phyloP scores from a whole-genome alignment of 2,113 vertebrate genomes.

The Willisornis vidua region DNA sequence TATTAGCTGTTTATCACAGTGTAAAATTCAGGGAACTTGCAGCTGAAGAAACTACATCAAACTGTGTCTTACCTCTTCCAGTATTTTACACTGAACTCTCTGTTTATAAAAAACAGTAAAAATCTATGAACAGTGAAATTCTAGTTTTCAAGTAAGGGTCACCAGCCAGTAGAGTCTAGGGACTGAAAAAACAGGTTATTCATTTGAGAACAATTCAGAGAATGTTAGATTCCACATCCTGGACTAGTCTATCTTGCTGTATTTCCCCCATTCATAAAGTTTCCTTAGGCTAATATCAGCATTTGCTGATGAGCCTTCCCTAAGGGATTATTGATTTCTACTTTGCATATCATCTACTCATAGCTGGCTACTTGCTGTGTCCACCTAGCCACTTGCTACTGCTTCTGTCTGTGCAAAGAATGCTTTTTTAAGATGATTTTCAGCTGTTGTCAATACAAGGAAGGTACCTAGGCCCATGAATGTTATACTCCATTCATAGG shows the following conservation, averaged over 20 bases:
- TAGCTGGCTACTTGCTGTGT: not conserved
- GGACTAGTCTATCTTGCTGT: not conserved
- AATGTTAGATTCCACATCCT: not conserved
- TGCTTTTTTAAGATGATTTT: not conserved
- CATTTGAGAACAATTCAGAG: not conserved
- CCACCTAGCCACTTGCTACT: not conserved
- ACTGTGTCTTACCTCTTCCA: fast-evolving
- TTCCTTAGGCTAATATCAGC: not conserved
- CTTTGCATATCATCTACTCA: not conserved
- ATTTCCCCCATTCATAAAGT: not conserved
- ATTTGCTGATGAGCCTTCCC: not conserved
- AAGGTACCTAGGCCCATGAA: not conserved
- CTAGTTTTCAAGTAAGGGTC: not conserved
- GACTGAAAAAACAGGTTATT: not conserved
- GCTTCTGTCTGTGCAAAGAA: not conserved
- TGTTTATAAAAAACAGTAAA: not conserved
- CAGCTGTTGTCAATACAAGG: not conserved
- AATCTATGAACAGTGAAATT: not conserved
- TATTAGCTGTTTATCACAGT: not conserved
- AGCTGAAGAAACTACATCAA: not conserved
- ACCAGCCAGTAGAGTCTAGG: not conserved
- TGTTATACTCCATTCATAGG: not conserved
- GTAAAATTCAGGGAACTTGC: not conserved
- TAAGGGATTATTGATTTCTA: not conserved
- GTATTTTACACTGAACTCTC: not conserved